These are phyloP conservation scores for Sisor rabdophorus DNA, from an alignment of 2,113 vertebrate species.

Conservation along the genomic window DNA sequence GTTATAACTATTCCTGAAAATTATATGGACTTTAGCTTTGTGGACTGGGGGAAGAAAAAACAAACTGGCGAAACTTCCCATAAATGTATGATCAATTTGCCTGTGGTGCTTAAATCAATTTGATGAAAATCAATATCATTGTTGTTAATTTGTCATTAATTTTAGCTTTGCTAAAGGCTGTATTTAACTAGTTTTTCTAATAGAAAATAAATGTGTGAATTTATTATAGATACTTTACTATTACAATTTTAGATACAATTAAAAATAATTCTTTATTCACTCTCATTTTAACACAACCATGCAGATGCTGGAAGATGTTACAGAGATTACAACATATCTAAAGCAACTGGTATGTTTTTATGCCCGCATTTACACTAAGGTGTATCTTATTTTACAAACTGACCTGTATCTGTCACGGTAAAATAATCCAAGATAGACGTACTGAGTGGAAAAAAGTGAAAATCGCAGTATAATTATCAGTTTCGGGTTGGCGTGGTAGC, in stretches of 20 bases:
- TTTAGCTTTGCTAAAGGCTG: neutral
- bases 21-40: neutral
- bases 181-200: neutral
- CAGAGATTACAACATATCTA: neutral
- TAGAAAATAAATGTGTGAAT: neutral
- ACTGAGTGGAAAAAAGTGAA: no score
- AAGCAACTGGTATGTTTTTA: neutral
- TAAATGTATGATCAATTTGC: neutral
- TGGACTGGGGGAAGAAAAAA: neutral
- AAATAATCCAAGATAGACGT: no score
- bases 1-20: neutral
- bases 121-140: neutral
- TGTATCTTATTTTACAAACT: no score
- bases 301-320: neutral
- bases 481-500: no score
- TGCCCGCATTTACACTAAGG: neutral
- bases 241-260: neutral
- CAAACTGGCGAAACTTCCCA: neutral
- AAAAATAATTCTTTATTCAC: neutral
- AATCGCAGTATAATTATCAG: no score
- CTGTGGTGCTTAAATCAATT: slow-evolving; percentile 7
- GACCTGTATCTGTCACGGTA: no score
- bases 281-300: neutral
- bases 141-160: neutral
- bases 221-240: neutral